These are phyloP conservation scores for Microcaecilia unicolor DNA, from an alignment of 2,797 vertebrate genomes.

Conservation along the genomic window DNA sequence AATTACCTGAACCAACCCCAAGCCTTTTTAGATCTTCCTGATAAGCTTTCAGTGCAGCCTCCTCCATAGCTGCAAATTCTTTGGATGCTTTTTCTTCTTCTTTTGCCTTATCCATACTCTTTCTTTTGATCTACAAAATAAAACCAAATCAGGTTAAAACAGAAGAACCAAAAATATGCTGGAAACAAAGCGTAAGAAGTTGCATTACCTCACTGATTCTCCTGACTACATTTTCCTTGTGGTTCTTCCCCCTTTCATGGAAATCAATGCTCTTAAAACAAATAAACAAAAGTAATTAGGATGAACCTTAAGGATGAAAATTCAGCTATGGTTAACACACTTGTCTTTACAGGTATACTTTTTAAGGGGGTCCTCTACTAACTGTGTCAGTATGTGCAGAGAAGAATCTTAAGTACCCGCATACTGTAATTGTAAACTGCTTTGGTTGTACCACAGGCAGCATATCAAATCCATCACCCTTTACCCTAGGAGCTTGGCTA, in stretches of 20 bases:
- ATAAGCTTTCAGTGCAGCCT: constrained; percentile 85
- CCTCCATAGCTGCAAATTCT: constrained; percentile 92
- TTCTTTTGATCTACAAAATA: constrained; percentile 82
- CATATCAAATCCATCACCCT: no score
- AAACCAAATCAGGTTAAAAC: constrained; percentile 10
- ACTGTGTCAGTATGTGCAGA: no score
- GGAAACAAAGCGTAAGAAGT: constrained; percentile 11
- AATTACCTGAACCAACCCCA: constrained; percentile 58
- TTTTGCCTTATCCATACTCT: constrained; percentile 84
- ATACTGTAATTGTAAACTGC: no score
- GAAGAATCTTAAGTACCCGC: no score
- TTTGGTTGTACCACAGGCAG: no score
- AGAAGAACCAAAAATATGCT: constrained; percentile 3
- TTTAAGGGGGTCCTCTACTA: no score
- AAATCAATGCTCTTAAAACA: constrained; percentile 86
- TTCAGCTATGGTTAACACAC: no score
- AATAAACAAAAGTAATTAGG: constrained; percentile 16
- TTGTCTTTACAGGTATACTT: no score
- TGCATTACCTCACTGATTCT: constrained; percentile 85
- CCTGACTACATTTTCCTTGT: constrained; percentile 95
- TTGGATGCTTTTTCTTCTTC: constrained; percentile 82
- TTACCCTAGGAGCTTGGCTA: no score
- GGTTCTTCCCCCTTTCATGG: constrained; percentile 95
- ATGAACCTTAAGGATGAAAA: no score
- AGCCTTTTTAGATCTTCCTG: constrained; percentile 89